Evolutionary conservation across 2,888 invertebrate species (phyloP).

Genomic region (Temnothorax rugatulus): DNA sequence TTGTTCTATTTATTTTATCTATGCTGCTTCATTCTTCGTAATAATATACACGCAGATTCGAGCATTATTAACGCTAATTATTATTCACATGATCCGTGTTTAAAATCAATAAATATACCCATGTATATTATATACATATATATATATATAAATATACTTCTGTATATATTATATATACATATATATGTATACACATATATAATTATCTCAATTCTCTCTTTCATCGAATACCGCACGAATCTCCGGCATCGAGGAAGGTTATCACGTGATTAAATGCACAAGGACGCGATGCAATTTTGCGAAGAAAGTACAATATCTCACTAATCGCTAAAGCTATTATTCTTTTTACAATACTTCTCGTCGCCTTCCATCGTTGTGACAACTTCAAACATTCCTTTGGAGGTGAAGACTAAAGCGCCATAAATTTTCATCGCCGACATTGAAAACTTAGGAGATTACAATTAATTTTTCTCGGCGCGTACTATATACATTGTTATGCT

Average conservation of each 20-base stretch:
- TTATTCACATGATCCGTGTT: constrained; percentile 79
- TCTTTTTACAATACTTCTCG: constrained; percentile 47
- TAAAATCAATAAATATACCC: constrained; percentile 78
- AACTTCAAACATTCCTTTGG: constrained; percentile 11
- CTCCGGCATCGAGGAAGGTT: constrained; percentile 75
- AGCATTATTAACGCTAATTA: constrained; percentile 55
- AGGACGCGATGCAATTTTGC: constrained; percentile 60
- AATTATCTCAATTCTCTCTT: constrained; percentile 80
- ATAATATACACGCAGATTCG: constrained; percentile 82
- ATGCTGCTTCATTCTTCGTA: constrained; percentile 71
- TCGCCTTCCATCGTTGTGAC: neutral
- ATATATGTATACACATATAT: neutral
- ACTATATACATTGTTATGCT: constrained; percentile 10
- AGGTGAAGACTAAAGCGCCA: constrained; percentile 9
- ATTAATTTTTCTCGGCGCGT: neutral
- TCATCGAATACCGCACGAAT: constrained; percentile 70
- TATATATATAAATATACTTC: constrained; percentile 60
- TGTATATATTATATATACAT: neutral
- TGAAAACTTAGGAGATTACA: constrained; percentile 24
- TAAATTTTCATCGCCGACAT: constrained; percentile 46
- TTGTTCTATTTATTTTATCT: constrained; percentile 73
- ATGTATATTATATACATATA: constrained; percentile 12
- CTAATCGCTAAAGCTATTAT: constrained; percentile 49
- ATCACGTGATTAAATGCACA: constrained; percentile 75
- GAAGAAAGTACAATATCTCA: constrained; percentile 48